Base-by-base conservation (phyloP, 2,113 vertebrate genomes). In the Ailuropoda melanoleuca region DNA sequence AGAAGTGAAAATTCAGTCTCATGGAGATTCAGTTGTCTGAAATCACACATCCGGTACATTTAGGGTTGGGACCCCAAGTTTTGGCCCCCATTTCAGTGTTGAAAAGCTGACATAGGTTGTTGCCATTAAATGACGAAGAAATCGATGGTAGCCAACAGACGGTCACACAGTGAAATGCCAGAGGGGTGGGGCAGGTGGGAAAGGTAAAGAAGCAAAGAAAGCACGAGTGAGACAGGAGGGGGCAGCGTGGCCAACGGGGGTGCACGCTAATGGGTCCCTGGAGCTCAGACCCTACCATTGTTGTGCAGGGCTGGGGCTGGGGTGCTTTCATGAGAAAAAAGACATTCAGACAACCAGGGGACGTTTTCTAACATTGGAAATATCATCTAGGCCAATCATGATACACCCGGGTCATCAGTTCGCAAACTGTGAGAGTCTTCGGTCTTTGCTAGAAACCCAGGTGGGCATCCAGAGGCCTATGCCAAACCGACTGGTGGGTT, bases 191-290 rank as follows among this genome's bases (percentile, higher is more conserved):
- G 12, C 15, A 50, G 18, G 14, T 43, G 84, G 92, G 18, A 62
- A 29, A 21, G 1, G 6, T 21, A 34, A 31, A 31, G 14, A 50
- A 83, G 82, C 19, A 9, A 26, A 53, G 48, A 81, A 23, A 11
- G 15, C 58, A 19, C 26, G 14, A 21, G 14, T 58, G 19, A 5
- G 48, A 34, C 4, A 50, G 3, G 29, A 12, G 43, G 53, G 50
- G 31, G 17, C 1, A 1, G 19, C 1, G 0, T n/a, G 23, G 75
- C 34, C 43, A 19, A 10, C 0, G 0, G 19, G 43, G 6, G 19
- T 77, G 3, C 43, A 23, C 9, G 9, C 31, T 21, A 46, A 5
- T 1, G 2, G 10, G 19, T 29, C 46, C 5, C 21, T 0, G 10
- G 39, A 15, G 17, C 14, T 15, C 90, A 62, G n/a, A 82, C 0